Percentiles rank a stretch among this genome's conserved stretches.
Conservation (phyloP, 2,888 invertebrate species). For the Caenorhabditis angaria region DNA sequence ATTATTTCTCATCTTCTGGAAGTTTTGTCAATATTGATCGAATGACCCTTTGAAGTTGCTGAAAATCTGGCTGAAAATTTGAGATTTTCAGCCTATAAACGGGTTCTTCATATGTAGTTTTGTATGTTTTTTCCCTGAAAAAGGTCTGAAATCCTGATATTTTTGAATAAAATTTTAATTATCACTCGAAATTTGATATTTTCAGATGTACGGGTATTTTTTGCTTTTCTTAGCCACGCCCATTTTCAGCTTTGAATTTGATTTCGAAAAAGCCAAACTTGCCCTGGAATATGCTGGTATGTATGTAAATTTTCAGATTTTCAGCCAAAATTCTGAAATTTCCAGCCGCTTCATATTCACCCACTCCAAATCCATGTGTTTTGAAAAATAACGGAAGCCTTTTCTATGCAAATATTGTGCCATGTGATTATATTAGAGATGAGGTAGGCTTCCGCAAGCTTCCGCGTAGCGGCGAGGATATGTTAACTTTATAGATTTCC, state of each 20-base stretch:
- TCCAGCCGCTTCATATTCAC: slow-evolving; percentile 63
- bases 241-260: not conserved
- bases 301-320: not conserved
- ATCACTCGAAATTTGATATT: not conserved
- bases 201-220: slow-evolving; percentile 3
- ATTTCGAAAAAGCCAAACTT: not conserved
- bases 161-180: not conserved
- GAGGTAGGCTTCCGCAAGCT: too few species aligned
- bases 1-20: slow-evolving; percentile 69
- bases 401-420: slow-evolving; percentile 37
- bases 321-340: not conserved
- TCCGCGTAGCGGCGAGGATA: too few species aligned
- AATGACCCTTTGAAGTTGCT: slow-evolving; percentile 33
- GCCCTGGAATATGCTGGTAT: slow-evolving; percentile 36
- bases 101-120: slow-evolving; percentile 9
- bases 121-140: not conserved
- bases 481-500: too few species aligned
- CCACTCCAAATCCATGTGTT: slow-evolving; percentile 59
- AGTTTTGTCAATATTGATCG: slow-evolving; percentile 58
- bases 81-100: too few species aligned
- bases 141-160: not conserved
- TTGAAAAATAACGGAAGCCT: slow-evolving; percentile 57
- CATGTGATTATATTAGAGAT: slow-evolving; percentile 62
- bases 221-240: not conserved
- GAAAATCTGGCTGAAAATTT: too few species aligned